Base-by-base conservation (phyloP, 92 coral and sea anemone genomes). In the Zoanthus solanderi region DNA sequence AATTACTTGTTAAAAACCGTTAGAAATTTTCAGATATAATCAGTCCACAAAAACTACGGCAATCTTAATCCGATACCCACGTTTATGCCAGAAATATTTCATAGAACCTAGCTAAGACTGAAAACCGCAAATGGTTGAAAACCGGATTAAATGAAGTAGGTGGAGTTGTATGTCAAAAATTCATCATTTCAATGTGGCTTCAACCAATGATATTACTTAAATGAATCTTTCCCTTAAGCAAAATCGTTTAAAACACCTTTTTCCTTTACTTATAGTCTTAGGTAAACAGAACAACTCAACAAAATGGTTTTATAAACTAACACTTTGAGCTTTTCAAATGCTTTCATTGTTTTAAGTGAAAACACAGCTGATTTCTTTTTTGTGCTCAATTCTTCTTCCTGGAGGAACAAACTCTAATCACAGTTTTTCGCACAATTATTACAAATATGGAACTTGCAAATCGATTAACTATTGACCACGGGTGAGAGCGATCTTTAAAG, bases 381-480 rank as follows among this genome's bases (percentile, higher is more conserved):
- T 81, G 85, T 66, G 4, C 61, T 44, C 29, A 29, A 9, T 44
- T 45, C 74, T 42, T 18, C 66, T 81, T 67, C 85, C 46, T 46
- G 85, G 45, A 47, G 74, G 16, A 9, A 32, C 46, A 54, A 46
- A 67, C 28, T 37, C 61, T 48, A 67, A 66, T 66, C 28, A 48
- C 52, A 66, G 61, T 23, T 57, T 23, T 46, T 45, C 74, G 57
- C 37, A 63, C 75, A 80, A 9, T 80, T 45, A 63, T 13, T 37
- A 72, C 57, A 69, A 61, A 44, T 17, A 61, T 9, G 23, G 23
- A 47, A 23, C 47, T 30, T 44, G 63, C 31, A 81, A 46, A 66
- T 67, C 75, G 18, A 65, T 81, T 66, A 66, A 66, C 67, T 66
- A 81, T 81, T 66, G 61, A 81, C 28, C 9, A 75, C 85, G 18